Evolutionary conservation across 2,888 invertebrate species (phyloP), one percentile per base, ranked within the genome.

Genomic region (Ochlodes sylvanus): DNA sequence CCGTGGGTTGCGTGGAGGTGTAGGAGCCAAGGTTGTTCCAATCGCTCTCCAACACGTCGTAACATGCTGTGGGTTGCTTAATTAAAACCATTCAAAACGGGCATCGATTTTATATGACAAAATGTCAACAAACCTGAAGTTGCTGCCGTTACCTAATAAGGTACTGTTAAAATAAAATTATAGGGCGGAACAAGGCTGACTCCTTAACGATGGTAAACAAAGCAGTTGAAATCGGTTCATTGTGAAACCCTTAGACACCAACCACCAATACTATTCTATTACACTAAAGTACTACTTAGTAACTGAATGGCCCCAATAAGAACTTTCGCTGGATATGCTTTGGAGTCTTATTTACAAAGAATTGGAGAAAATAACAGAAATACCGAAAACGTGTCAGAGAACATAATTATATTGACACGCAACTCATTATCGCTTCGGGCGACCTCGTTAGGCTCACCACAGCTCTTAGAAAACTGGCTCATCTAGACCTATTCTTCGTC

Each of bases 1-100:
- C 73, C 88, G 92, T 93, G 92, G 92, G 93, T 77, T 84, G 92
- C 83, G 81, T 85, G 92, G 91, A 92, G 92, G 92, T 89, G 92
- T 88, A 82, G 85, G 80, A 88, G 85, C 88, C 92, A 92, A 93
- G 93, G 92, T 85, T 91, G 86, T 86, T 83, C 88, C 90, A 88
- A 86, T 88, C 90, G 83, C 86, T 90, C 84, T 86, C 82, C 76
- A 83, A 86, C 87, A 85, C 81, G 86, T 88, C 79, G 78, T 72
- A 73, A 85, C 87, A 81, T 82, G 84, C 74, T 82, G 91, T 92
- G 87, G 90, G 90, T 80, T 86, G 90, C 85, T 85, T 88, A 92
- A 91, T 91, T 90, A 89, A 84, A 82, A 85, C 82, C 75, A 84
- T 83, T 84, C 77, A 83, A 86, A 86, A 85, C 80, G 84, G 81